Evolutionary conservation across 1,140 invertebrate species (phyloP), one percentile per base, ranked within the genome.

Genomic region (Battus philenor): DNA sequence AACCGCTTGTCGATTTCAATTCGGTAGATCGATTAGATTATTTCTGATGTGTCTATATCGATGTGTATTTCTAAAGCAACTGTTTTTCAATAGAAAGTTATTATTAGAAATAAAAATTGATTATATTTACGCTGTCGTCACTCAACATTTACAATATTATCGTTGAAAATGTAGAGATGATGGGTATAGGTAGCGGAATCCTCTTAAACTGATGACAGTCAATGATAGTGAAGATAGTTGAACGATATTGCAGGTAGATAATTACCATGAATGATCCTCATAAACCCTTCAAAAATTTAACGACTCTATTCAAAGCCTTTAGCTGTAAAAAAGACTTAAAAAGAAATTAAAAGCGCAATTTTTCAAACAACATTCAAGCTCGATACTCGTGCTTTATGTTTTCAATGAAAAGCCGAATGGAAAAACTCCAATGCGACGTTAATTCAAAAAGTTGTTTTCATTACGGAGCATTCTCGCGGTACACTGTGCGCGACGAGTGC

Each of bases 381-480:
- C 60, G 68, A 68, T 74, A 68, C 60, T 68, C 48, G 67, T 64
- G 59, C 74, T 73, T 74, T 68, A 64, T 72, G 68, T 68, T 72
- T 73, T 80, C 69, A 77, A 76, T 80, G 73, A 61, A 75, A 70
- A 77, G 60, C 51, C 55, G 54, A 71, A 74, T 62, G 51, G 61
- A 76, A 70, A 78, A 79, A 74, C 69, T 65, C 59, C 56, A 67
- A 60, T 67, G 70, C 66, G 68, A 80, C 71, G 68, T 74, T 77
- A 77, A 79, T 84, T 77, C 74, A 77, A 76, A 79, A 82, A 82
- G 76, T 83, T 77, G 71, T 73, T 81, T 80, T 78, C 77, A 79
- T 78, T 79, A 76, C 56, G 53, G 43, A 67, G 66, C 67, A 64
- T 47, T 68, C 55, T 73, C 66, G 65, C 61, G 72, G 63, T 61